These are phyloP conservation scores for Cygnus olor DNA, from an alignment of 2,797 vertebrate genomes.

Conservation along the genomic window DNA sequence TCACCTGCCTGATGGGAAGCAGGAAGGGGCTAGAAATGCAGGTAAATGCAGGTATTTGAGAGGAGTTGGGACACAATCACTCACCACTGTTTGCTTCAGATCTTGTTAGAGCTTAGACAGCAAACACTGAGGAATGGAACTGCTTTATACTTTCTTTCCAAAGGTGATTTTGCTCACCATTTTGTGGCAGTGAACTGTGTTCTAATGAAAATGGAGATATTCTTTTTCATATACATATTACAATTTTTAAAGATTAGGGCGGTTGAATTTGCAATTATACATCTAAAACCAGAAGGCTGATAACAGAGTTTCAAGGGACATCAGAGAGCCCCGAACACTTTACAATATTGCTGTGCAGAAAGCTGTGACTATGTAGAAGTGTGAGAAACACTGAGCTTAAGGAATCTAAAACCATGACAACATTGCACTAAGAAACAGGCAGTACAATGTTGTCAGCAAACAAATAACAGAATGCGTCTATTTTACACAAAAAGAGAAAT, in stretches of 20 bases:
- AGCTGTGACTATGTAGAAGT: background rate
- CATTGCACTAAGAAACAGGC: background rate
- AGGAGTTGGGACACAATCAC: background rate
- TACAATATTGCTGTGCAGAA: background rate
- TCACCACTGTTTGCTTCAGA: background rate
- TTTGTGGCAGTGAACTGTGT: background rate
- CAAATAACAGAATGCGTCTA: background rate
- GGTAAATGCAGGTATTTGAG: background rate
- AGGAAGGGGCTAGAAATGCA: background rate
- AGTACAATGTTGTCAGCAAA: background rate
- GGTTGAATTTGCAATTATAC: background rate
- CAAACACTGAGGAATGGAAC: background rate
- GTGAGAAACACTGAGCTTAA: background rate
- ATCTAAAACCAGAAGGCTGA: background rate
- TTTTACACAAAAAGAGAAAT: background rate
- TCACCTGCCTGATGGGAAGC: background rate
- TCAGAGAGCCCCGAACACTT: background rate
- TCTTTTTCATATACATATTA: background rate
- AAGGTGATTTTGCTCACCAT: background rate
- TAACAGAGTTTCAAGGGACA: background rate
- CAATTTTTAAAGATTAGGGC: background rate
- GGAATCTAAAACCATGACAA: background rate
- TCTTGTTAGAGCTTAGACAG: background rate
- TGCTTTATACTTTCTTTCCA: background rate
- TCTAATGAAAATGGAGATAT: background rate